These are phyloP conservation scores for Prunella fulvescens DNA, from an alignment of 2,113 vertebrate species.

Conservation along the genomic window DNA sequence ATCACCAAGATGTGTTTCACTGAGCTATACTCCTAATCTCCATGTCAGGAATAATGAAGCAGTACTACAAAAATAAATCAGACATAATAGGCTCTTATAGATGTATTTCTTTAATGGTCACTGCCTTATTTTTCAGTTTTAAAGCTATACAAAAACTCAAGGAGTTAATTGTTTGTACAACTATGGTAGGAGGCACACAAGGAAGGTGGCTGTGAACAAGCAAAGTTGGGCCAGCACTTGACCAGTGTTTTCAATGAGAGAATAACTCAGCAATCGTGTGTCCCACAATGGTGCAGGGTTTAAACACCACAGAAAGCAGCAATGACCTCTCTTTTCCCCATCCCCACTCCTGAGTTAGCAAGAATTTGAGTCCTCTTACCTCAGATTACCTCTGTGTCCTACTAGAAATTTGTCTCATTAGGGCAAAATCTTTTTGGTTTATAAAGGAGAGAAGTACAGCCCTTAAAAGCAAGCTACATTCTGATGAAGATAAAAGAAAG, in stretches of 20 bases:
- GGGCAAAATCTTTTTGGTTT: neutral
- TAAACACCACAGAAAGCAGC: neutral
- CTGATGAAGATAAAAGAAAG: neutral
- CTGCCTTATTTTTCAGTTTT: neutral
- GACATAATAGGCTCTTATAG: neutral
- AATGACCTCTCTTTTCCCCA: neutral
- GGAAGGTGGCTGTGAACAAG: neutral
- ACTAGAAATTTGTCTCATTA: neutral
- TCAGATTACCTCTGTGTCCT: neutral
- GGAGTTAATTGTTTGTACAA: neutral
- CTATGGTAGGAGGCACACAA: neutral
- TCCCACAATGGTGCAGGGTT: neutral
- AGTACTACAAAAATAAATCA: neutral
- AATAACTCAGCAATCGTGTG: neutral
- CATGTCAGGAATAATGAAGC: neutral
- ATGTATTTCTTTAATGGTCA: neutral
- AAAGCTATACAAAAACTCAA: neutral
- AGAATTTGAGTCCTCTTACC: neutral
- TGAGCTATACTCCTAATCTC: neutral
- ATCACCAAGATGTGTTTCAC: neutral
- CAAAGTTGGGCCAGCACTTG: neutral
- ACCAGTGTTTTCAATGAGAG: neutral
- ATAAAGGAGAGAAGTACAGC: neutral
- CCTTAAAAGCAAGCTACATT: neutral
- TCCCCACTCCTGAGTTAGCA: neutral